These are phyloP conservation scores for Cryptotis parvus DNA, from an alignment of 2,113 vertebrate genomes.

Conservation along the genomic window DNA sequence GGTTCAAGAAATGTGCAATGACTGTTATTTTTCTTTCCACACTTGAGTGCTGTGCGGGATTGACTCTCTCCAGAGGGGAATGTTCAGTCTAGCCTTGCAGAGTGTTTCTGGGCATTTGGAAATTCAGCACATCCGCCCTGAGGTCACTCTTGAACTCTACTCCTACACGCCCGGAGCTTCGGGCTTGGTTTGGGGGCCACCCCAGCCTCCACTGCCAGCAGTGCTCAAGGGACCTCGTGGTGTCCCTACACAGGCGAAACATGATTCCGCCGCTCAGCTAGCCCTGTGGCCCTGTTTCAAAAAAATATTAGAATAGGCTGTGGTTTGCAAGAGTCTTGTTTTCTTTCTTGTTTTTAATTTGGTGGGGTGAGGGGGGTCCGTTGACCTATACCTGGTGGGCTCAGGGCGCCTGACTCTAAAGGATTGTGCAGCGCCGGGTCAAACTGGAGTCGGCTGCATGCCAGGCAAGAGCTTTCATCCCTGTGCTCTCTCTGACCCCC, in stretches of 20 bases:
- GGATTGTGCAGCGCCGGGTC: neutral
- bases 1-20: neutral
- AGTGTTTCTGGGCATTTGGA: slow-evolving; percentile 32
- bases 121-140: neutral
- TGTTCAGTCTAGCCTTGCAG: neutral
- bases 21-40: slow-evolving; percentile 16
- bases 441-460: neutral
- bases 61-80: slow-evolving; percentile 56
- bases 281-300: no score
- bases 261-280: no score
- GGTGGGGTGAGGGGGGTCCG: no score
- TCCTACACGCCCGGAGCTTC: neutral
- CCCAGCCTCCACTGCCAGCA: no score
- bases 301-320: neutral
- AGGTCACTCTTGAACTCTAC: neutral
- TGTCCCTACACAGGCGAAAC: no score
- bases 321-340: neutral
- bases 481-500: no score
- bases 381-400: no score
- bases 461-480: no score
- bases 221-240: no score
- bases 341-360: slow-evolving; percentile 54
- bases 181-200: neutral
- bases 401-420: no score
- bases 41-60: slow-evolving; percentile 32